Percentiles rank a stretch among this genome's conserved stretches.
These are phyloP conservation scores for Nycticryphes semicollaris DNA, from an alignment of 2,113 vertebrate species.

Conservation along the genomic window DNA sequence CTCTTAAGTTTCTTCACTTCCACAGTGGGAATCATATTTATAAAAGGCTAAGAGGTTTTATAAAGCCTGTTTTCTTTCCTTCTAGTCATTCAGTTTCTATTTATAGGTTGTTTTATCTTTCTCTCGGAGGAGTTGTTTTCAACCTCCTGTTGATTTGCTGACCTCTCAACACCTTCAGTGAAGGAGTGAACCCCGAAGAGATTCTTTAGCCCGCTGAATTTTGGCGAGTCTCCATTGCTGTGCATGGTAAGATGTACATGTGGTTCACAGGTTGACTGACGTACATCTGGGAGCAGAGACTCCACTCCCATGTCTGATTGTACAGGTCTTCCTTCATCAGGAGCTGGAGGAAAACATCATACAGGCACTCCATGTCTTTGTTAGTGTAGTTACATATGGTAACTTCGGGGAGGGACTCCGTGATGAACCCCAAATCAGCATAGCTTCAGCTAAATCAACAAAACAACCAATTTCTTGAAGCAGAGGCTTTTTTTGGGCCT, in stretches of 20 bases:
- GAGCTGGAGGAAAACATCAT: neutral
- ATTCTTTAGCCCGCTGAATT: neutral
- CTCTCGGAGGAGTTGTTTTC: neutral
- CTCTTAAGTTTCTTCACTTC: fast-evolving
- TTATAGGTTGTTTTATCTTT: neutral
- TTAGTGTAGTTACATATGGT: neutral
- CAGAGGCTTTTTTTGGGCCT: neutral
- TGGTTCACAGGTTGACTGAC: neutral
- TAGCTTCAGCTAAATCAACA: neutral
- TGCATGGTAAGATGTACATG: neutral
- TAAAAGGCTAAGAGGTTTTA: neutral
- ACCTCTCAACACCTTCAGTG: neutral
- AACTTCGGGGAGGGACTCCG: neutral
- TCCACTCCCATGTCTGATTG: fast-evolving
- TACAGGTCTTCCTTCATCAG: neutral
- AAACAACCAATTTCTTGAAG: neutral
- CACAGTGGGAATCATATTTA: neutral
- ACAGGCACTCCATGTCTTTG: neutral
- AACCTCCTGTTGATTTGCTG: neutral
- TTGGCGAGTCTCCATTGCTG: neutral
- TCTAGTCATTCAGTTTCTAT: neutral
- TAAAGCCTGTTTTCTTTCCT: neutral
- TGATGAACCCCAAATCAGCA: neutral
- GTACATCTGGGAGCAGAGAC: neutral
- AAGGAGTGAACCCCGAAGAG: neutral